A percentile compares a stretch with the other conserved stretches of the same genome.
Evolutionary conservation across 2,888 invertebrate species (phyloP).

Genomic region (Thymelicus sylvestris): DNA sequence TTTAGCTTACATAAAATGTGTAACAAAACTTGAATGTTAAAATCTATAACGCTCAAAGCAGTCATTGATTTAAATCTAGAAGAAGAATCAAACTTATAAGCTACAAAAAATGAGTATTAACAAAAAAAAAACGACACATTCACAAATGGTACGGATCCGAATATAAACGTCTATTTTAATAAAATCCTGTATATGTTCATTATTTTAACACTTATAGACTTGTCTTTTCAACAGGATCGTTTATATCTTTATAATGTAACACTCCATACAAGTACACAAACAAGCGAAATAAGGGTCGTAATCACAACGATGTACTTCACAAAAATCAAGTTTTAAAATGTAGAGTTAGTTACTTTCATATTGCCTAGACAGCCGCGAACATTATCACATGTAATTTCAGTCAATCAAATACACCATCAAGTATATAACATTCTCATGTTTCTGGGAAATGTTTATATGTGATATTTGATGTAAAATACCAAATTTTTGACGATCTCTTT

Average conservation of each 20-base stretch:
- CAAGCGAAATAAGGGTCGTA: conserved; percentile 1
- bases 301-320: conserved; percentile 20
- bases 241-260: conserved; percentile 11
- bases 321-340: conserved; percentile 19
- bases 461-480: too few species aligned
- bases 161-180: neutral
- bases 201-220: conserved; percentile 20
- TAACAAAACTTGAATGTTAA: conserved; percentile 1
- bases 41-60: neutral
- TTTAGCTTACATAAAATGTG: conserved; percentile 1
- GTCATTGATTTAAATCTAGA: conserved; percentile 5
- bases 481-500: too few species aligned
- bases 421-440: neutral
- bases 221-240: conserved; percentile 23
- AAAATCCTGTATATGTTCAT: conserved; percentile 4
- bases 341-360: conserved; percentile 1
- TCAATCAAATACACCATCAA: conserved; percentile 8
- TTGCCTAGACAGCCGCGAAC: conserved; percentile 12
- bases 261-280: conserved; percentile 12
- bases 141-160: conserved; percentile 9
- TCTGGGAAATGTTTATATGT: neutral
- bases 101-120: conserved; percentile 36
- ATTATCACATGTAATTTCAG: conserved; percentile 20
- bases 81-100: conserved; percentile 27
- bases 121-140: conserved; percentile 24